Percentiles rank a stretch among this genome's conserved stretches.
phyloP scores from a whole-genome alignment of 2,888 invertebrate genomes.

The Chironomus riparius region DNA sequence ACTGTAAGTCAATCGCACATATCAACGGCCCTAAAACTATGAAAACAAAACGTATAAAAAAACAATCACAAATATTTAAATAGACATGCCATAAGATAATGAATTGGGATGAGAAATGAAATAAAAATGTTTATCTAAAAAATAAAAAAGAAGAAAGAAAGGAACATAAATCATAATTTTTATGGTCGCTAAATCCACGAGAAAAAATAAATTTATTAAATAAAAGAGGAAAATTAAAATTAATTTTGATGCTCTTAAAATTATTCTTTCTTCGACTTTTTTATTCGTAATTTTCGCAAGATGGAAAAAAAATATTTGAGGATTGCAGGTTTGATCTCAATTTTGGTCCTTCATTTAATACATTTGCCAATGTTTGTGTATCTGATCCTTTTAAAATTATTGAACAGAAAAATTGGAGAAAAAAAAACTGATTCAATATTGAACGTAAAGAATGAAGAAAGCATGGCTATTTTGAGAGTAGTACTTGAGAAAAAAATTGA shows the following conservation, averaged over 20 bases:
- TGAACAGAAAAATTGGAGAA: no score
- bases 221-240: slow-evolving; percentile 10
- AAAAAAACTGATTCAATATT: no score
- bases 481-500: no score
- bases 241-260: slow-evolving; percentile 15
- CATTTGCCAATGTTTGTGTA: no score
- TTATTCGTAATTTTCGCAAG: background rate
- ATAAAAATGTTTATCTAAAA: slow-evolving; percentile 14
- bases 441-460: no score
- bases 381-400: no score
- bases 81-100: background rate
- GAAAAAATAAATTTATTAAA: background rate
- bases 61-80: slow-evolving; percentile 26
- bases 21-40: no score
- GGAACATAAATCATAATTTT: slow-evolving; percentile 25
- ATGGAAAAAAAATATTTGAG: background rate
- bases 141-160: background rate
- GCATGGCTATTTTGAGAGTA: no score
- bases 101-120: slow-evolving; percentile 5
- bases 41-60: background rate
- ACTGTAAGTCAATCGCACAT: no score
- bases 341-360: no score
- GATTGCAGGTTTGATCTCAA: background rate
- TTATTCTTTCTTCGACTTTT: background rate
- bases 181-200: slow-evolving; percentile 5